Percentiles rank a stretch among this genome's conserved stretches.
phyloP scores from a whole-genome alignment of 1,140 invertebrate species.

The Diorhabda sublineata region DNA sequence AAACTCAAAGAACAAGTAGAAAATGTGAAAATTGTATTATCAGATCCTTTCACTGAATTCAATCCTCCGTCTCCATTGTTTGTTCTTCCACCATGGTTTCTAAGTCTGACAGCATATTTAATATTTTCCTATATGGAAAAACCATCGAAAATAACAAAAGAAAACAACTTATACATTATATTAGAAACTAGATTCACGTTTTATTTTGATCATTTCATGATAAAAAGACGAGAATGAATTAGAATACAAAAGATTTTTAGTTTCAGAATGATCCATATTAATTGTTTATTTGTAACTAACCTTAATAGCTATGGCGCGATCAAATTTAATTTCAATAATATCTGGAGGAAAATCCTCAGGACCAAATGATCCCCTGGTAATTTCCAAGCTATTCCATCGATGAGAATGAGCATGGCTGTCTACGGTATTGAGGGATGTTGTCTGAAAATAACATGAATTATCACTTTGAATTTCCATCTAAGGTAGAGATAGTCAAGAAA shows the following conservation, averaged over 20 bases:
- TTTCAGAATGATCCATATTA: too few relatives aligned
- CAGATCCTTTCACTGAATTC: conserved; percentile 80
- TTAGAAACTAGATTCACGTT: too few relatives aligned
- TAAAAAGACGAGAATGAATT: too few relatives aligned
- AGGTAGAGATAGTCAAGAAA: too few relatives aligned
- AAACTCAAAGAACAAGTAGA: conserved; percentile 88
- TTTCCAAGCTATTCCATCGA: conserved; percentile 72
- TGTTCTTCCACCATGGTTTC: conserved; percentile 88
- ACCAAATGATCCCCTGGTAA: conserved; percentile 67
- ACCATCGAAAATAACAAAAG: neutral
- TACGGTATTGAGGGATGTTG: conserved; percentile 40
- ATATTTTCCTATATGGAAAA: conserved; percentile 62
- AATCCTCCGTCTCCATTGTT: conserved; percentile 90
- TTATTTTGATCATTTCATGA: too few relatives aligned
- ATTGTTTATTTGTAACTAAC: conserved; percentile 46
- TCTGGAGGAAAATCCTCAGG: conserved; percentile 73
- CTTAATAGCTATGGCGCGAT: conserved; percentile 80
- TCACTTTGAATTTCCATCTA: too few relatives aligned
- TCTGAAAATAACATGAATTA: conserved; percentile 26
- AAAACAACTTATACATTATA: too few relatives aligned
- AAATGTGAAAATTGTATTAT: conserved; percentile 90
- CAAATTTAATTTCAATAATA: conserved; percentile 87
- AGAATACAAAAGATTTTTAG: too few relatives aligned
- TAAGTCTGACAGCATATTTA: conserved; percentile 83
- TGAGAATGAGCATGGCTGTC: conserved; percentile 55